Evolutionary conservation across 2,113 vertebrate species (phyloP).

Genomic region (Tetraodon nigroviridis): DNA sequence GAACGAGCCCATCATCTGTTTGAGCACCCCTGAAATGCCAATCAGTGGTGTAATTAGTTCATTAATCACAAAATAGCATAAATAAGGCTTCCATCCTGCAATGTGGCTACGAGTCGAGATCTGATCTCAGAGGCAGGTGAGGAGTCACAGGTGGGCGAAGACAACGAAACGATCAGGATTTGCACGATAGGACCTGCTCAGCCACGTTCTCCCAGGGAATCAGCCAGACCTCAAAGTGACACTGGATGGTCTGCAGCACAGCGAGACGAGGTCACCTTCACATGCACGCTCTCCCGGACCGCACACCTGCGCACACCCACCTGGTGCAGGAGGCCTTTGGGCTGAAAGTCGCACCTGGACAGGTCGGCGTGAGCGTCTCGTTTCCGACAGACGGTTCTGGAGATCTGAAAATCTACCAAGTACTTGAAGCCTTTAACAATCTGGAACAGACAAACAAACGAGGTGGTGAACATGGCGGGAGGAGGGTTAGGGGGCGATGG

Average conservation of each 20-base stretch:
- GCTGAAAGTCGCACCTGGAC: slow-evolving; percentile 58
- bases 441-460: slow-evolving; percentile 35
- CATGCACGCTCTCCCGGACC: not conserved
- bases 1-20: slow-evolving; percentile 4
- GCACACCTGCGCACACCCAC: slow-evolving; percentile 31
- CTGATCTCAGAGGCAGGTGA: not conserved
- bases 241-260: slow-evolving; percentile 62
- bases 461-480: too few species aligned
- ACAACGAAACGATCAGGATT: slow-evolving; percentile 5
- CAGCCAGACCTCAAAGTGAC: slow-evolving; percentile 62
- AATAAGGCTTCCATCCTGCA: not conserved
- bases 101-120: slow-evolving; percentile 12
- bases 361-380: slow-evolving; percentile 19
- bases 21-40: not conserved
- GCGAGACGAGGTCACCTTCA: slow-evolving; percentile 7
- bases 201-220: slow-evolving; percentile 55
- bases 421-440: slow-evolving; percentile 65
- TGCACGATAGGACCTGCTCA: slow-evolving; percentile 40
- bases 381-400: slow-evolving; percentile 70
- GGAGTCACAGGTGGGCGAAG: not conserved
- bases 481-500: too few species aligned
- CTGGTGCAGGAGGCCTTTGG: slow-evolving; percentile 52
- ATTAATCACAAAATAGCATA: slow-evolving; percentile 22
- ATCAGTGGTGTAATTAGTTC: slow-evolving; percentile 6
- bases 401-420: slow-evolving; percentile 56